Conservation (phyloP, 2,888 invertebrate genomes). For the Caenorhabditis parvicauda region DNA sequence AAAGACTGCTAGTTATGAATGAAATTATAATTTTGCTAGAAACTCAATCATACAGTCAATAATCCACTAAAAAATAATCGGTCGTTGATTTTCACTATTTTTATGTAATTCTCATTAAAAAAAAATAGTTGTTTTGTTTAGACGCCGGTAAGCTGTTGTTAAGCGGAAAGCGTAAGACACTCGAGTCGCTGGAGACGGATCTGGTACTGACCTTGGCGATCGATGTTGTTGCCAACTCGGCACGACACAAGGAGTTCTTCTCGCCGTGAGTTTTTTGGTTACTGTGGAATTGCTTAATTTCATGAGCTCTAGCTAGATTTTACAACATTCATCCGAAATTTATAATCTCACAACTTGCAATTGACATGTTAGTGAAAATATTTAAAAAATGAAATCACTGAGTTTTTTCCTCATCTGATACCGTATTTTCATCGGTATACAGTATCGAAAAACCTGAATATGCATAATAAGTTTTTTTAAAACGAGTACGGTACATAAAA, state of each 20-base stretch:
- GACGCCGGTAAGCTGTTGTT: conserved; percentile 29
- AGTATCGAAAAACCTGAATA: too few species aligned
- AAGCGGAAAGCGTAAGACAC: conserved; percentile 33
- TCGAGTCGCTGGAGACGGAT: conserved; percentile 43
- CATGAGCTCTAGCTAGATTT: too few species aligned
- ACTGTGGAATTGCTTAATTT: too few species aligned
- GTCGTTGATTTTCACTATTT: neutral
- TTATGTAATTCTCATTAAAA: too few species aligned
- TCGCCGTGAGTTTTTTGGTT: conserved; percentile 35
- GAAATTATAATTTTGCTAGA: neutral
- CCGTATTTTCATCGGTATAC: too few species aligned
- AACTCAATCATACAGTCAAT: conserved; percentile 11
- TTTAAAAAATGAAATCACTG: neutral
- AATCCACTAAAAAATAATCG: too few species aligned
- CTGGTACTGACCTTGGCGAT: conserved; percentile 30
- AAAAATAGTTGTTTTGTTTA: conserved; percentile 5
- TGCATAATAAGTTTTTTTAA: too few species aligned
- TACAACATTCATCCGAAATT: too few species aligned
- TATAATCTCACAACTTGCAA: too few species aligned
- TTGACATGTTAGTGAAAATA: neutral
- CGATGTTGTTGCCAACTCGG: conserved; percentile 44
- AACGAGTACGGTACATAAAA: neutral
- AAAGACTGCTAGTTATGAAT: too few species aligned
- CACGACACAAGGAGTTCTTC: conserved; percentile 46
- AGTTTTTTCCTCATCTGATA: neutral